Evolutionary conservation across 2,797 vertebrate genomes (phyloP).

Genomic region (Fundulus diaphanus): DNA sequence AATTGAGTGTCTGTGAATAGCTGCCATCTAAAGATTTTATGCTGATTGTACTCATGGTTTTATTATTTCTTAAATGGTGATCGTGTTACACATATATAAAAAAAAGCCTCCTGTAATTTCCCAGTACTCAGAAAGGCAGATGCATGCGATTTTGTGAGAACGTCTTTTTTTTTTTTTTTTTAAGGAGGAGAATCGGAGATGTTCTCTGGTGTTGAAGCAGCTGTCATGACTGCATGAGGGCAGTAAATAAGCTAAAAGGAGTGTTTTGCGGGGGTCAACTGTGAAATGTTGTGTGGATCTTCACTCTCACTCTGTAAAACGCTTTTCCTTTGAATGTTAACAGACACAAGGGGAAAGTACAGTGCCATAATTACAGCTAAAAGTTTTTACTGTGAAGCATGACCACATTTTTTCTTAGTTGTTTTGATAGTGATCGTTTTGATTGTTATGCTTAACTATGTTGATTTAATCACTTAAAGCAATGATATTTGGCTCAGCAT

Average conservation of each 20-base stretch:
- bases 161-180: slow-evolving; percentile 19
- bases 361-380: slow-evolving; percentile 50
- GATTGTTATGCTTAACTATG: slow-evolving; percentile 28
- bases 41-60: slow-evolving; percentile 45
- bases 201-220: slow-evolving; percentile 15
- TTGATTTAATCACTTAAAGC: slow-evolving; percentile 8
- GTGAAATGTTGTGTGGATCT: slow-evolving; percentile 35
- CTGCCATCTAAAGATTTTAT: slow-evolving; percentile 43
- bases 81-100: slow-evolving; percentile 54
- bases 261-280: slow-evolving; percentile 37
- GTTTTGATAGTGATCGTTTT: slow-evolving; percentile 22
- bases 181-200: slow-evolving; percentile 29
- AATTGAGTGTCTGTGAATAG: slow-evolving; percentile 55
- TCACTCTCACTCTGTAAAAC: slow-evolving; percentile 26
- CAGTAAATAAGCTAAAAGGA: slow-evolving; percentile 23
- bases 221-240: slow-evolving; percentile 4
- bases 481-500: neutral
- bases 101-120: slow-evolving; percentile 49
- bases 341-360: slow-evolving; percentile 63
- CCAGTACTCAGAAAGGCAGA: slow-evolving; percentile 42
- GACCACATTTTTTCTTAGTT: slow-evolving; percentile 16
- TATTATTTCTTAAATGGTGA: slow-evolving; percentile 40
- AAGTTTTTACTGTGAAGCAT: slow-evolving; percentile 40
- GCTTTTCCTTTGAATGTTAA: slow-evolving; percentile 67
- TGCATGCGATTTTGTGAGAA: slow-evolving; percentile 52